Conservation (phyloP, 2,113 vertebrate species). For the Rallus limicola region DNA sequence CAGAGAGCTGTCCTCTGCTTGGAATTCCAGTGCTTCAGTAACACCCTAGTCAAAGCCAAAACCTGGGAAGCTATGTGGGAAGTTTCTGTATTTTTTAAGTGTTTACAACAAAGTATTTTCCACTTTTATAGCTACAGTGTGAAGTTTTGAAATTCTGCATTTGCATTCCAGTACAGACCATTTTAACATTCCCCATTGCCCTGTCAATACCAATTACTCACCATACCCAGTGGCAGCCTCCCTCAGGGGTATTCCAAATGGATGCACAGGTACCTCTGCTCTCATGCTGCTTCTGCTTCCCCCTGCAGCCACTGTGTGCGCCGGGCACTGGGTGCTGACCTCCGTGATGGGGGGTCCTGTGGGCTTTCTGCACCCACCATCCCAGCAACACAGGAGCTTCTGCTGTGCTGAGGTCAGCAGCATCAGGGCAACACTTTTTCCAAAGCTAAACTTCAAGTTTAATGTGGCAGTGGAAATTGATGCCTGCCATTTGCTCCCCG, state of each 20-base stretch:
- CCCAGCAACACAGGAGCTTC: constrained; percentile 27
- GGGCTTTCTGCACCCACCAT: not conserved
- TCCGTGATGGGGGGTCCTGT: not conserved
- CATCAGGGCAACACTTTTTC: constrained; percentile 56
- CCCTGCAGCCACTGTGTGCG: not conserved
- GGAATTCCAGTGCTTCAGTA: not conserved
- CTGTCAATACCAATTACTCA: not conserved
- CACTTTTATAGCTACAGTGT: not conserved
- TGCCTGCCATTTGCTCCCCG: constrained; percentile 58
- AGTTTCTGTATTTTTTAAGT: not conserved
- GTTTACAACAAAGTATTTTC: not conserved
- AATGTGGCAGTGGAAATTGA: constrained; percentile 53
- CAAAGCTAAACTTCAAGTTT: constrained; percentile 63
- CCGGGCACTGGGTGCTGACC: not conserved
- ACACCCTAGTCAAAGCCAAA: not conserved
- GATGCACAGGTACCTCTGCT: not conserved
- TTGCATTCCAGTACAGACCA: not conserved
- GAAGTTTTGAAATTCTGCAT: not conserved
- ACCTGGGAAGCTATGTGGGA: not conserved
- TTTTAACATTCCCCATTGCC: not conserved
- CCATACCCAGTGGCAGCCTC: not conserved
- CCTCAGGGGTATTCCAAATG: not conserved
- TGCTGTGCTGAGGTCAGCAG: constrained; percentile 46
- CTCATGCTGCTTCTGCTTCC: not conserved
- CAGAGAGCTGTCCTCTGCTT: not conserved